Percentiles rank a stretch among this genome's conserved stretches.
Evolutionary conservation across 2,888 invertebrate species (phyloP).

Genomic region (Panopea generosa): DNA sequence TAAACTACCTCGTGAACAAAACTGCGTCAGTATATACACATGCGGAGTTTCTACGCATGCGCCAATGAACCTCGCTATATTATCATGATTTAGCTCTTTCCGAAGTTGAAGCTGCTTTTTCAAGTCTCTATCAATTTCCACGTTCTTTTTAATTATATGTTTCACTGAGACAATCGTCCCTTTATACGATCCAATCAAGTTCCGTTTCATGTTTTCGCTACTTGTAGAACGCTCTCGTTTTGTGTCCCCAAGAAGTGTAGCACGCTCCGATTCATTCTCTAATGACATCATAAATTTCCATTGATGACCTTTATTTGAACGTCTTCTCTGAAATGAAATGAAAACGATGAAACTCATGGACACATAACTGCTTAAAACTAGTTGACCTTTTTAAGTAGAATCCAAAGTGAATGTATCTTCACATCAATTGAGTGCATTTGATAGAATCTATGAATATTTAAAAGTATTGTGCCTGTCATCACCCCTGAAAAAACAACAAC

Average conservation of each 20-base stretch:
- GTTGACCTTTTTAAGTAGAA: too few relatives aligned
- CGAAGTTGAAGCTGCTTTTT: constrained; percentile 83
- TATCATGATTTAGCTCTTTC: constrained; percentile 84
- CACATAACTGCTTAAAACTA: too few relatives aligned
- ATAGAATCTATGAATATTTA: too few relatives aligned
- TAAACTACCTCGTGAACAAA: constrained; percentile 82
- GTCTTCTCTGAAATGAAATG: constrained; percentile 50
- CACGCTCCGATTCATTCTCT: constrained; percentile 56
- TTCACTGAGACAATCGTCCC: constrained; percentile 91
- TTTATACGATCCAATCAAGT: constrained; percentile 78
- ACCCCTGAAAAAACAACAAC: too few relatives aligned
- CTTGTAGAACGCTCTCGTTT: constrained; percentile 33
- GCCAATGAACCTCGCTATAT: constrained; percentile 83
- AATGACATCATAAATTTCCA: constrained; percentile 67
- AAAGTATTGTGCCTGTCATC: too few relatives aligned
- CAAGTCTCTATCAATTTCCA: constrained; percentile 80
- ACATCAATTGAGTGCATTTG: too few relatives aligned
- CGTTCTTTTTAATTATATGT: constrained; percentile 86
- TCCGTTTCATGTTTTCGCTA: constrained; percentile 42
- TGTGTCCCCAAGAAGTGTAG: constrained; percentile 37
- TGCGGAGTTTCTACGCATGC: constrained; percentile 83
- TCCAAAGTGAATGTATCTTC: too few relatives aligned
- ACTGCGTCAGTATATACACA: constrained; percentile 82
- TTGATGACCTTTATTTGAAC: constrained; percentile 59
- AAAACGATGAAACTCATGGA: too few relatives aligned